Conservation (phyloP, 2,797 vertebrate species). For the Sebastes miniatus region DNA sequence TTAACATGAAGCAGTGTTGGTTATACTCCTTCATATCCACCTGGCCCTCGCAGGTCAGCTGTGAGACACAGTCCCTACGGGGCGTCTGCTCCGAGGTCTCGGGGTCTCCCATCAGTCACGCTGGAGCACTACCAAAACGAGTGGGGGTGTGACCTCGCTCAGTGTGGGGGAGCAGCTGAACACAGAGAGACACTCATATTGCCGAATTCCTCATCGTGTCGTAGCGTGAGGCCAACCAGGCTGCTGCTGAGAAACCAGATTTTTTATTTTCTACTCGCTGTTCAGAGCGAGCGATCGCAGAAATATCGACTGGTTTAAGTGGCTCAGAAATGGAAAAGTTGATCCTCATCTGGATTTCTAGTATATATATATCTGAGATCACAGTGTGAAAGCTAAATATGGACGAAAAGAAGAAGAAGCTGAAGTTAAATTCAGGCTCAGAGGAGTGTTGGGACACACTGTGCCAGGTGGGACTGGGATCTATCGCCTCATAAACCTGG, state of each 20-base stretch:
- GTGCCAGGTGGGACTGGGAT: not conserved
- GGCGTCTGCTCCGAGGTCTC: not conserved
- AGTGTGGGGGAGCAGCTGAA: constrained; percentile 25
- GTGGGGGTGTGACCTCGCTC: constrained; percentile 6
- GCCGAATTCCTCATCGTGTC: not conserved
- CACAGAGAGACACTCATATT: not conserved
- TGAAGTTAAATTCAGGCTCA: not conserved
- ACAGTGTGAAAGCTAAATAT: not conserved
- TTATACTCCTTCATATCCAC: not conserved
- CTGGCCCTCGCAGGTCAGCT: not conserved
- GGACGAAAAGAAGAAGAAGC: not conserved
- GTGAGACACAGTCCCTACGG: not conserved
- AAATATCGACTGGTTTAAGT: not conserved
- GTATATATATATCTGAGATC: not conserved
- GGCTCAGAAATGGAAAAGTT: not conserved
- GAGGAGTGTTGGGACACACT: not conserved
- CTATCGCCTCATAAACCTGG: not conserved
- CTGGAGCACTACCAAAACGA: not conserved
- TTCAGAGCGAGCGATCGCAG: not conserved
- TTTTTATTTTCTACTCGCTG: not conserved
- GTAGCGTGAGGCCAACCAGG: not conserved
- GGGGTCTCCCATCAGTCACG: not conserved
- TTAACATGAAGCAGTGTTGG: not conserved
- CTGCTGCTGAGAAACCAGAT: not conserved
- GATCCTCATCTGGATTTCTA: not conserved